Percentiles rank a stretch among this genome's conserved stretches.
phyloP scores from a whole-genome alignment of 37 sponge, comb jelly and placozoan species.

The Oopsacas minuta region DNA sequence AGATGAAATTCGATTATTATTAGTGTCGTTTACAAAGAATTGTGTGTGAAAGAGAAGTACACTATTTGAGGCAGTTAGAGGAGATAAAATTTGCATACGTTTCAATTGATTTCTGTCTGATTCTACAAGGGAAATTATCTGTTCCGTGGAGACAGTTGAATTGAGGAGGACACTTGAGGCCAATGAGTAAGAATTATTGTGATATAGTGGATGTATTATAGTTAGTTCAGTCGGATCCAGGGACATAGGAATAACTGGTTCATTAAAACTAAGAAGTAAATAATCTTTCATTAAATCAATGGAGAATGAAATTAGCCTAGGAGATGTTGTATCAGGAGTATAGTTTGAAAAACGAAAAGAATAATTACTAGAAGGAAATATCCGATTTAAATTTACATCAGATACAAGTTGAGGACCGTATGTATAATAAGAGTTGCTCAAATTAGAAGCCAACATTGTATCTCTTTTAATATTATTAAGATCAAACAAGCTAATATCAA shows the following conservation, averaged over 20 bases:
- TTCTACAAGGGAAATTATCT: background rate
- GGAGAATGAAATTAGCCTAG: slow-evolving; percentile 53
- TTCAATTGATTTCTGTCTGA: background rate
- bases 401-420: slow-evolving; percentile 29
- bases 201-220: background rate
- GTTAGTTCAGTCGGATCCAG: slow-evolving; percentile 18
- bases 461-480: slow-evolving; percentile 54
- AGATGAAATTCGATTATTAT: slow-evolving; percentile 1
- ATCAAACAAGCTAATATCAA: slow-evolving; percentile 50
- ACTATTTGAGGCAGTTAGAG: background rate
- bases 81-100: background rate
- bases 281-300: slow-evolving; percentile 60
- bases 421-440: slow-evolving; percentile 34
- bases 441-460: slow-evolving; percentile 29
- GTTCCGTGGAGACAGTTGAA: background rate
- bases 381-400: slow-evolving; percentile 62
- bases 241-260: slow-evolving; percentile 44
- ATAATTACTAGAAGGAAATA: slow-evolving; percentile 42
- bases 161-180: background rate
- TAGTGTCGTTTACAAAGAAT: slow-evolving; percentile 19
- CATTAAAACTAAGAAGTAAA: slow-evolving; percentile 62
- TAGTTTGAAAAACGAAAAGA: slow-evolving; percentile 38
- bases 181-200: background rate
- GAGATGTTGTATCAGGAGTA: slow-evolving; percentile 57
- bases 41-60: background rate